Conservation (phyloP, 2,113 vertebrate species). For the Pterophyllum scalare region DNA sequence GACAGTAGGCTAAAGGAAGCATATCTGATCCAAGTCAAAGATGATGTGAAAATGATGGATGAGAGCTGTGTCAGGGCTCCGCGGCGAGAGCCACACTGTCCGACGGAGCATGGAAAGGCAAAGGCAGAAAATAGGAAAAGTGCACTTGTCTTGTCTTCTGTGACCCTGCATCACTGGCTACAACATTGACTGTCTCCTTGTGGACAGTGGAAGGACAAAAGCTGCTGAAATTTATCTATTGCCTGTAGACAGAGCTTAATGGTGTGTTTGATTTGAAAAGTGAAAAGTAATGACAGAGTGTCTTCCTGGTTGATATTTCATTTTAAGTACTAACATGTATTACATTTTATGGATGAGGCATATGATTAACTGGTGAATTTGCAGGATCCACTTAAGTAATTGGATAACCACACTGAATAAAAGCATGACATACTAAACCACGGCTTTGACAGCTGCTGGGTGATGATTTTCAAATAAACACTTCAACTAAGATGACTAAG, state of each 20-base stretch:
- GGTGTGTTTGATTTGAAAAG: constrained; percentile 48
- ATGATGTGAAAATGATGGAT: constrained; percentile 67
- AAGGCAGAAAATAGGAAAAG: constrained; percentile 58
- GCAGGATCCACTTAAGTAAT: constrained; percentile 40
- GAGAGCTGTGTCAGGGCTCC: constrained; percentile 36
- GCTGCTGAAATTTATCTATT: constrained; percentile 23
- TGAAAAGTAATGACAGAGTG: constrained; percentile 33
- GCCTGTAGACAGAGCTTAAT: constrained; percentile 29
- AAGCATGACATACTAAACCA: constrained; percentile 8
- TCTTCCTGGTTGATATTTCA: constrained; percentile 26
- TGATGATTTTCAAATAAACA: constrained; percentile 35
- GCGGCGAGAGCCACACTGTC: constrained; percentile 25
- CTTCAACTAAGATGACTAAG: constrained; percentile 13
- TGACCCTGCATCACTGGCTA: constrained; percentile 39
- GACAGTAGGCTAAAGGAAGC: constrained; percentile 26
- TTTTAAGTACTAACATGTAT: constrained; percentile 14
- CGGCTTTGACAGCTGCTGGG: constrained; percentile 31
- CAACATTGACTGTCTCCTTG: constrained; percentile 34
- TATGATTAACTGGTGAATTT: constrained; percentile 30
- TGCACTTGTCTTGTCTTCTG: constrained; percentile 20
- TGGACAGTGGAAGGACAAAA: constrained; percentile 53
- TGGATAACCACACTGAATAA: constrained; percentile 32
- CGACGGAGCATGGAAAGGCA: constrained; percentile 46
- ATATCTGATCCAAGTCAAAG: constrained; percentile 40
- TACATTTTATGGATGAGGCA: constrained; percentile 14